These are phyloP conservation scores for Hyphantria cunea DNA, from an alignment of 1,140 invertebrate species.

Conservation along the genomic window DNA sequence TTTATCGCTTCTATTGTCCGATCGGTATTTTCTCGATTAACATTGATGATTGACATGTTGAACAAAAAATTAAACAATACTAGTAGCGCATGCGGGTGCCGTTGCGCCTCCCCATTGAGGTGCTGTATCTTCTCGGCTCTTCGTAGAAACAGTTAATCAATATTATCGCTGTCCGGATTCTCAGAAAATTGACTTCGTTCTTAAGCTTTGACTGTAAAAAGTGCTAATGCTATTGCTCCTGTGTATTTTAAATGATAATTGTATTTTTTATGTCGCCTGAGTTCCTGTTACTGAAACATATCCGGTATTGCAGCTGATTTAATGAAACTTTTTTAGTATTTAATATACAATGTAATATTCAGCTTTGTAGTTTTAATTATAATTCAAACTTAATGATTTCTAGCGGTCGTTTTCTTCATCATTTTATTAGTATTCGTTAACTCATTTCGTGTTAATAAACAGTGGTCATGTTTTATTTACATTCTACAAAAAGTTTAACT, in stretches of 20 bases:
- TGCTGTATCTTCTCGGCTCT: conserved; percentile 18
- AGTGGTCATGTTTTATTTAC: conserved; percentile 34
- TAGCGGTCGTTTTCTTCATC: conserved; percentile 20
- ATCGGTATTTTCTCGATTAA: conserved; percentile 54
- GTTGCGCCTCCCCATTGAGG: conserved; percentile 31
- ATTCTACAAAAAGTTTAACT: conserved; percentile 54
- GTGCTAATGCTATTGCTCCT: conserved; percentile 4
- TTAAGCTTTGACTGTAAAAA: conserved; percentile 15
- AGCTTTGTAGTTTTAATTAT: conserved; percentile 9
- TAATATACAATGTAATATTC: conserved; percentile 8
- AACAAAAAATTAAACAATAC: conserved; percentile 62
- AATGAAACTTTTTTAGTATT: conserved; percentile 21
- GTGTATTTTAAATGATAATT: neutral
- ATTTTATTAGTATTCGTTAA: conserved; percentile 22
- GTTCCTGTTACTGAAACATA: conserved; percentile 11
- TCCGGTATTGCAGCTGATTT: conserved; percentile 6
- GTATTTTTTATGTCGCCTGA: conserved; percentile 10
- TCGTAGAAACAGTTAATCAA: conserved; percentile 19
- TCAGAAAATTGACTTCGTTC: conserved; percentile 13
- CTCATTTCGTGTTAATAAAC: conserved; percentile 26
- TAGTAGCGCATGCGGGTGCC: conserved; percentile 48
- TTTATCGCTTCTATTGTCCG: conserved; percentile 50
- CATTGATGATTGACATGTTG: conserved; percentile 49
- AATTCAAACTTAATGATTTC: conserved; percentile 14
- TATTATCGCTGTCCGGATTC: conserved; percentile 18